Base-by-base conservation (phyloP, 2,888 invertebrate genomes). In the Lissonota sp. region DNA sequence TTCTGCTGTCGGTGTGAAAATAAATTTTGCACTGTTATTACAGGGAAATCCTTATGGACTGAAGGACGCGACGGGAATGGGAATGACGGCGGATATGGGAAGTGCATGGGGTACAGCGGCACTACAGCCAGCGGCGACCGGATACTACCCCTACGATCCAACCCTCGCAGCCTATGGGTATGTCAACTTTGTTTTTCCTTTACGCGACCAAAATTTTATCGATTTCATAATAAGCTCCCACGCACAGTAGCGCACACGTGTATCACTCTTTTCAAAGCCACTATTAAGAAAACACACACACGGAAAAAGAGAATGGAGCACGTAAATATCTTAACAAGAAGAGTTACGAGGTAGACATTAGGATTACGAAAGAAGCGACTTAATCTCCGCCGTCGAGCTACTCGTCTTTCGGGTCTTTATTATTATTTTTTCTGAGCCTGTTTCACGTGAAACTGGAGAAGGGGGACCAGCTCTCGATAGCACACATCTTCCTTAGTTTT, bases 101-200 rank as follows among this genome's bases (percentile, higher is more conserved):
- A 95, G 97, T 83, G 97, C 97, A 88, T 98, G 98, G 98, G 97
- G 97, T 88, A 97, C 97, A 84, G 97, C 97, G 82, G 97, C 97
- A 82, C 94, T 98, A 77, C 97, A 98, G 93, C 97, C 98, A 91
- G 91, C 92, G 80, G 97, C 97, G 85, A 96, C 97, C 84, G 97
- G 97, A 90, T 98, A 98, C 94, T 97, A 98, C 94, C 97, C 97
- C 86, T 98, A 98, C 94, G 98, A 98, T 94, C 97, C 98, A 80
- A 96, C 98, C 93, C 95, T 97, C 89, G 97, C 97, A 85, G 97
- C 98, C 91, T 98, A 98, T 93, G 98, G 98, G 98, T 98, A 95
- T 96, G 97, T 96, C 84, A 84, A 89, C 87, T 87, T 37, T 12
- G 4, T 39, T 16, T 70, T 57, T 70, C 37, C 7, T 53, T 62